These are phyloP conservation scores for Drosophila arizonae DNA, from an alignment of 1,140 invertebrate genomes.

Conservation along the genomic window DNA sequence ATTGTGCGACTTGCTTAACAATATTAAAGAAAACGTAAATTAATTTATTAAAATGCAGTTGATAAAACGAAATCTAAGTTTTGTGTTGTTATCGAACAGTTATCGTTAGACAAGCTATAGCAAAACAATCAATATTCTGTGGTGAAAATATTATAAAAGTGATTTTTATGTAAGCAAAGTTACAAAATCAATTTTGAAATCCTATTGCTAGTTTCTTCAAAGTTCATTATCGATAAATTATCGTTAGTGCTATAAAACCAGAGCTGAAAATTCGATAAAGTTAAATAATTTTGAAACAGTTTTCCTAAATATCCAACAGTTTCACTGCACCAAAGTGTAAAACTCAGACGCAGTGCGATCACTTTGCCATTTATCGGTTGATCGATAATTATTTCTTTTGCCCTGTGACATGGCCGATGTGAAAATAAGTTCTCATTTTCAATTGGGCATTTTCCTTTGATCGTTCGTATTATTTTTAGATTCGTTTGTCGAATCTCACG, in stretches of 20 bases:
- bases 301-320: too few relatives aligned
- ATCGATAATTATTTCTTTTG: slow-evolving; percentile 17
- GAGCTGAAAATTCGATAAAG: too few relatives aligned
- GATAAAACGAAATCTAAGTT: too few relatives aligned
- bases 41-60: too few relatives aligned
- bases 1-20: background rate
- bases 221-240: background rate
- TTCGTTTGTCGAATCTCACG: background rate
- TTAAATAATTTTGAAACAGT: too few relatives aligned
- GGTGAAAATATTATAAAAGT: too few relatives aligned
- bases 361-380: slow-evolving; percentile 14
- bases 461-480: slow-evolving; percentile 1
- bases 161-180: too few relatives aligned
- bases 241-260: background rate
- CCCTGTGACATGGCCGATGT: background rate
- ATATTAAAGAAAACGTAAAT: too few relatives aligned
- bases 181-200: too few relatives aligned
- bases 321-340: too few relatives aligned
- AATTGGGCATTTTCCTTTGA: slow-evolving; percentile 5
- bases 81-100: too few relatives aligned
- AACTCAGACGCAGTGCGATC: background rate
- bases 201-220: too few relatives aligned
- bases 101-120: background rate
- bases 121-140: background rate
- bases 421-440: slow-evolving; percentile 1